Evolutionary conservation across 2,888 invertebrate species (phyloP).

Genomic region (Atethmia centrago): DNA sequence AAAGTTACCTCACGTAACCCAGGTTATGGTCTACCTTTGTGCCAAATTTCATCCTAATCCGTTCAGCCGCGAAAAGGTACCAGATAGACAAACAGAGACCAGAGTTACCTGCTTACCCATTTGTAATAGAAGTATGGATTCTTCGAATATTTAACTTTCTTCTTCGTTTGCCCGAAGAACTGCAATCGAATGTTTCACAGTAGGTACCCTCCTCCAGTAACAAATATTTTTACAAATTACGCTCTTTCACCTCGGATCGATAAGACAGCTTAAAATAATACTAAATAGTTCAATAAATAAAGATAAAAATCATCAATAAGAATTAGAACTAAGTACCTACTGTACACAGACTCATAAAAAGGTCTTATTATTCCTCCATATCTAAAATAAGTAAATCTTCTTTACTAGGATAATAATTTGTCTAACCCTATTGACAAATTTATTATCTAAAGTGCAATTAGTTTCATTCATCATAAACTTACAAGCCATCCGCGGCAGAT

Average conservation of each 20-base stretch:
- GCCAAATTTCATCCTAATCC: not conserved
- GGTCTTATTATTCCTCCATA: not conserved
- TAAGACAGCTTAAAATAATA: not conserved
- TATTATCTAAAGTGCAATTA: constrained; percentile 59
- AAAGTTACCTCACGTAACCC: not conserved
- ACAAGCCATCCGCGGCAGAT: constrained; percentile 52
- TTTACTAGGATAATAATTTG: constrained; percentile 26
- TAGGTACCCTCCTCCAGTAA: too few species aligned
- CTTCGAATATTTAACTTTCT: not conserved
- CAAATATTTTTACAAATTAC: too few species aligned
- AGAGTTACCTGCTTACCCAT: not conserved
- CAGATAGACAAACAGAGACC: not conserved
- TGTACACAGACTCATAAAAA: not conserved
- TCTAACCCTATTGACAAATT: constrained; percentile 53
- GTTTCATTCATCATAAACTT: constrained; percentile 64
- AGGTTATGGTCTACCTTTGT: not conserved
- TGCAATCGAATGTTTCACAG: too few species aligned
- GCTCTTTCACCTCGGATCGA: too few species aligned
- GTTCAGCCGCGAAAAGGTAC: not conserved
- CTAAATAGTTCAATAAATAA: not conserved
- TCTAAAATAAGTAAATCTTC: constrained; percentile 10
- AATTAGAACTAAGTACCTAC: constrained; percentile 10
- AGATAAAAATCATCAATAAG: constrained; percentile 21
- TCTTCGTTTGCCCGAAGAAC: not conserved
- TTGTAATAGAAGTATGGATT: not conserved